Evolutionary conservation across 2,888 invertebrate species (phyloP).

Genomic region (Exephanes ischioxanthus): DNA sequence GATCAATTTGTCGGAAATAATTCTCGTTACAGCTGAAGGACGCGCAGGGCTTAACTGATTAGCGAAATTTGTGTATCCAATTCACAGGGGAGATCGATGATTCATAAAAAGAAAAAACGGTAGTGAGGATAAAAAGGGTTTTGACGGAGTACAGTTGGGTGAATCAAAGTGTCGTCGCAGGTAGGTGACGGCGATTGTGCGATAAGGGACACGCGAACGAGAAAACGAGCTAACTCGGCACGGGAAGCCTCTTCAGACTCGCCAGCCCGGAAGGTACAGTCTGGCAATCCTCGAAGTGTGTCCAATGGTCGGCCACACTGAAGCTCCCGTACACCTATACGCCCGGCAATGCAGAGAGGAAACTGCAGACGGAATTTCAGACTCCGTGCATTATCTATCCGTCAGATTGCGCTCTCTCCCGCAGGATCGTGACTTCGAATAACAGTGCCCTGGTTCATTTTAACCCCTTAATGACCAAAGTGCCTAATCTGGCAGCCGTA

Average conservation of each 20-base stretch:
- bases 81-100: conserved; percentile 12
- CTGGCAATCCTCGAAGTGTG: conserved; percentile 25
- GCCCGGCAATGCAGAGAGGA: conserved; percentile 37
- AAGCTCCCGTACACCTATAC: conserved; percentile 41
- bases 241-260: neutral
- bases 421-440: conserved; percentile 38
- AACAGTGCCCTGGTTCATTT: neutral
- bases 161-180: conserved; percentile 50
- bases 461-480: neutral
- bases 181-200: conserved; percentile 33
- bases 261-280: conserved; percentile 30
- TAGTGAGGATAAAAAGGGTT: neutral
- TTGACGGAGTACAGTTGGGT: conserved; percentile 17
- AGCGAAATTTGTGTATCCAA: conserved; percentile 11
- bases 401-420: conserved; percentile 32
- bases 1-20: conserved; percentile 23
- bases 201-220: conserved; percentile 41
- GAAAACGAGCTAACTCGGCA: conserved; percentile 21
- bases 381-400: conserved; percentile 24
- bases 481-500: neutral
- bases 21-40: conserved; percentile 13
- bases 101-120: conserved; percentile 10
- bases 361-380: conserved; percentile 39
- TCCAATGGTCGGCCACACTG: conserved; percentile 27
- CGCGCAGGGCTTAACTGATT: neutral